Percentiles rank a stretch among this genome's conserved stretches.
Conservation (phyloP, 2,888 invertebrate species). For the Hymenopus coronatus region DNA sequence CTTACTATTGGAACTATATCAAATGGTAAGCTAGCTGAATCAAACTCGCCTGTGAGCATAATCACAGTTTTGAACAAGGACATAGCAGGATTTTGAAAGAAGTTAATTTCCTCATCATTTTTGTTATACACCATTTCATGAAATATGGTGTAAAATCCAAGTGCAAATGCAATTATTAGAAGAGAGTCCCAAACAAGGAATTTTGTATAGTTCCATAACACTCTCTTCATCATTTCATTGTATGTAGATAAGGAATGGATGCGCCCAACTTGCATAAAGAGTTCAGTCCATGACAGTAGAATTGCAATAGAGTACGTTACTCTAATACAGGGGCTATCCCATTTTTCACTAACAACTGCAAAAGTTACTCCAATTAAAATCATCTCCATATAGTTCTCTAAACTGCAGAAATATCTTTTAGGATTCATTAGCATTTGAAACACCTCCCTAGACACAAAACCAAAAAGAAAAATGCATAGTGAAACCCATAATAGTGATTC, state of each 20-base stretch:
- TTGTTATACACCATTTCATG: conserved; percentile 44
- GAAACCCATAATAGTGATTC: neutral
- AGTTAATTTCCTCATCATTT: conserved; percentile 57
- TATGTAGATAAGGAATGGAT: conserved; percentile 76
- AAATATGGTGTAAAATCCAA: conserved; percentile 78
- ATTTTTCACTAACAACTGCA: conserved; percentile 45
- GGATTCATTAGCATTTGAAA: conserved; percentile 71
- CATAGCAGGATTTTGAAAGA: conserved; percentile 66
- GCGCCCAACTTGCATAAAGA: conserved; percentile 70
- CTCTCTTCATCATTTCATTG: conserved; percentile 79
- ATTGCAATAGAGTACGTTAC: conserved; percentile 70
- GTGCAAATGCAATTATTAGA: conserved; percentile 75
- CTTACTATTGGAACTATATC: conserved; percentile 59
- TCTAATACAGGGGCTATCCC: conserved; percentile 44
- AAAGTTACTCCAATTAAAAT: conserved; percentile 62
- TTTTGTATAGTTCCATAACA: conserved; percentile 74
- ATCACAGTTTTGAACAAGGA: conserved; percentile 80
- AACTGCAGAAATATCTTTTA: neutral
- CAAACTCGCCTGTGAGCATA: conserved; percentile 85
- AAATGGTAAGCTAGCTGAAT: conserved; percentile 74
- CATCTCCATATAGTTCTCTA: conserved; percentile 73
- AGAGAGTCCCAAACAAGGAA: conserved; percentile 77
- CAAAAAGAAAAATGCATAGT: conserved; percentile 53
- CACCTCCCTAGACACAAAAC: conserved; percentile 64
- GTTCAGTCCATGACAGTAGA: conserved; percentile 70